phyloP scores from a whole-genome alignment of 2,888 invertebrate genomes.

The Nomada lathburiana region DNA sequence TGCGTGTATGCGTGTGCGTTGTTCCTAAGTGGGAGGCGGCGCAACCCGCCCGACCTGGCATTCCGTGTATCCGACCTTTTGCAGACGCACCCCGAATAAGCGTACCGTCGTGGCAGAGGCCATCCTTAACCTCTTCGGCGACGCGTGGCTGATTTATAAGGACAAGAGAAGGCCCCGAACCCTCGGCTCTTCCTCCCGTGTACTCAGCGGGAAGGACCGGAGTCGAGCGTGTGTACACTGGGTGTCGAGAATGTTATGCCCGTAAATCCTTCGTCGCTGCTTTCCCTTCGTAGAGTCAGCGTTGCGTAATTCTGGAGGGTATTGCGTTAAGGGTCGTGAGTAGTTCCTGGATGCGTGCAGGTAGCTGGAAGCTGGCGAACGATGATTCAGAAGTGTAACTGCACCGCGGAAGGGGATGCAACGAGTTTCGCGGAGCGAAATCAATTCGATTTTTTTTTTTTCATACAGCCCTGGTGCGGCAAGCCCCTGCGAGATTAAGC shows the following conservation, averaged over 20 bases:
- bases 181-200: conserved; percentile 19
- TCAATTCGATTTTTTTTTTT: no score
- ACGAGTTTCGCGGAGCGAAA: no score
- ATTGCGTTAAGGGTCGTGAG: background rate
- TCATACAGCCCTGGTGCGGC: no score
- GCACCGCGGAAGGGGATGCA: no score
- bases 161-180: conserved; percentile 41
- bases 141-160: conserved; percentile 79
- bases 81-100: conserved; percentile 51
- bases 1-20: background rate
- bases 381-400: background rate
- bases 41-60: conserved; percentile 42
- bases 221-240: conserved; percentile 10
- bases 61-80: conserved; percentile 73
- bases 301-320: conserved; percentile 22
- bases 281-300: background rate
- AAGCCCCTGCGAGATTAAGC: no score
- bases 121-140: conserved; percentile 76
- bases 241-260: conserved; percentile 18
- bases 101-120: conserved; percentile 57
- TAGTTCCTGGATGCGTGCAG: background rate
- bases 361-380: conserved; percentile 5
- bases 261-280: conserved; percentile 23
- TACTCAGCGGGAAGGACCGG: conserved; percentile 36
- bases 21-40: conserved; percentile 5